These are phyloP conservation scores for Gibbula magus DNA, from an alignment of 2,888 invertebrate species.

Conservation along the genomic window DNA sequence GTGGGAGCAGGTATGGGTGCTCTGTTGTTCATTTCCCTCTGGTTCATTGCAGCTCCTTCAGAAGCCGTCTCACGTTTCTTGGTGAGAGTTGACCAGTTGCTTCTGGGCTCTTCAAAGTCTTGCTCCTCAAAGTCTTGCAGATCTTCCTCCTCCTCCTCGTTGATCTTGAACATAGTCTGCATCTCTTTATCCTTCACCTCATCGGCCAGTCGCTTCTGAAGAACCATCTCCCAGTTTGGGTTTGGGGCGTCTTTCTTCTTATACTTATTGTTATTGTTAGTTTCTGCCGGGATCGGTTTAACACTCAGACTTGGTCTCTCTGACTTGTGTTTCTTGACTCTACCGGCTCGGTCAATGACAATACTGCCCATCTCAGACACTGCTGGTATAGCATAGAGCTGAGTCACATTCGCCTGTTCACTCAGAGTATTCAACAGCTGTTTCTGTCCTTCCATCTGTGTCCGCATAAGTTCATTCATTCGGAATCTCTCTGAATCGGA, in stretches of 20 bases:
- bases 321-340: constrained; percentile 37
- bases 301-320: constrained; percentile 20
- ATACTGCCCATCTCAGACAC: constrained; percentile 38
- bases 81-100: constrained; percentile 55
- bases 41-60: neutral
- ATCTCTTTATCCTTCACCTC: constrained; percentile 70
- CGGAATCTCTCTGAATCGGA: constrained; percentile 54
- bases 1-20: neutral
- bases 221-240: constrained; percentile 62
- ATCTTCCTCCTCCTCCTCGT: neutral
- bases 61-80: constrained; percentile 16
- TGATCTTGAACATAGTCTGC: constrained; percentile 48
- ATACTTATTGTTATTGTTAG: neutral
- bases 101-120: constrained; percentile 16
- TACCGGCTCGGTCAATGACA: constrained; percentile 43
- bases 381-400: constrained; percentile 39
- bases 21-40: neutral
- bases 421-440: constrained; percentile 50
- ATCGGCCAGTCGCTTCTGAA: constrained; percentile 65
- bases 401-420: constrained; percentile 33
- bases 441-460: constrained; percentile 58
- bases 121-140: neutral
- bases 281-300: neutral
- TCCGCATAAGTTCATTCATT: constrained; percentile 53
- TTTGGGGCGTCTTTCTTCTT: constrained; percentile 38